Percentiles rank a stretch among this genome's conserved stretches.
phyloP scores from a whole-genome alignment of 1,140 invertebrate species.

The Papilio polytes region DNA sequence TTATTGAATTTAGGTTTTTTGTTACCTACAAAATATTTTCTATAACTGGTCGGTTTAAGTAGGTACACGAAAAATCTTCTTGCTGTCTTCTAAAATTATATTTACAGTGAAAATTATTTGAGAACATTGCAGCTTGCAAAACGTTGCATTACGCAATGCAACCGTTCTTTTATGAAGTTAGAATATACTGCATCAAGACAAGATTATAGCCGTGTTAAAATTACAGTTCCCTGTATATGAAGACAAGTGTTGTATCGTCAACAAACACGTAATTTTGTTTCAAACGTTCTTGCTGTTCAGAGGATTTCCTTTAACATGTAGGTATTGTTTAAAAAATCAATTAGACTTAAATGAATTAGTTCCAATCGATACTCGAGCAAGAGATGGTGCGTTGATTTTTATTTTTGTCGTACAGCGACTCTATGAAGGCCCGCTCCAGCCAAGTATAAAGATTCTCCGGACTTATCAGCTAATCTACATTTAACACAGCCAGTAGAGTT shows the following conservation, averaged over 20 bases:
- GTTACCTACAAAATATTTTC: too few relatives aligned
- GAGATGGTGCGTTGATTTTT: background rate
- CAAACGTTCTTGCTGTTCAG: background rate
- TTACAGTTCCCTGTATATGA: background rate
- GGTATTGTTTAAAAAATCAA: background rate
- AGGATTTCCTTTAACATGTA: background rate
- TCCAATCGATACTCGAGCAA: background rate
- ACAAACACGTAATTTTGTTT: background rate
- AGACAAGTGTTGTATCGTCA: background rate
- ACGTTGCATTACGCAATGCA: background rate
- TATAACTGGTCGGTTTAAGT: too few relatives aligned
- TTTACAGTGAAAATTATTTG: background rate
- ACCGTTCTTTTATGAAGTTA: background rate
- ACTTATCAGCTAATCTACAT: conserved; percentile 8
- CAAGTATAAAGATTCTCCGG: background rate
- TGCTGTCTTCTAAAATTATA: background rate
- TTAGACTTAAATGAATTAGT: background rate
- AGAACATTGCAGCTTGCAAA: background rate
- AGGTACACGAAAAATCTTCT: too few relatives aligned
- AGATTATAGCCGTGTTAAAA: background rate
- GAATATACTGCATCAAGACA: background rate
- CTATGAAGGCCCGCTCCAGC: background rate
- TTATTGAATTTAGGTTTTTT: too few relatives aligned
- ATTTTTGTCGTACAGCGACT: background rate
- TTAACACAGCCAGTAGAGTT: conserved; percentile 23